These are phyloP conservation scores for Pantherophis guttatus DNA, from an alignment of 2,113 vertebrate species.

Conservation along the genomic window DNA sequence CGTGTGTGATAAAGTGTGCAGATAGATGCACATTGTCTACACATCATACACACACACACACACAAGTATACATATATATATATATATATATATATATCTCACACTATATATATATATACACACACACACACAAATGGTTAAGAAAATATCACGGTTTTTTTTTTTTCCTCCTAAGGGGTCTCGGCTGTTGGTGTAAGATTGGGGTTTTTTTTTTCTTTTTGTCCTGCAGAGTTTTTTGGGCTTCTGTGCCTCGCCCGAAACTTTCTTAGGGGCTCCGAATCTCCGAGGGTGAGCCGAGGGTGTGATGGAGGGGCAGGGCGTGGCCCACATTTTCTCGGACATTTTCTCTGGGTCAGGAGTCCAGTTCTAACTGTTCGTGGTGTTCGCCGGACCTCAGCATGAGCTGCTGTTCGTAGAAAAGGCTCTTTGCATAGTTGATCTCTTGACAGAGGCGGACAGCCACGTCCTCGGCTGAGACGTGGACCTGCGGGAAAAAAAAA, in stretches of 20 bases:
- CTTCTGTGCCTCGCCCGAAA: not conserved
- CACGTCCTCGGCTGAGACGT: conserved; percentile 88
- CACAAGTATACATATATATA: conserved; percentile 54
- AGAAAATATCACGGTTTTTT: conserved; percentile 68
- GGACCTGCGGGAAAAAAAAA: conserved; percentile 75
- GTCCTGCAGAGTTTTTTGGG: not conserved
- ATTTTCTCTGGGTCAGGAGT: conserved; percentile 73
- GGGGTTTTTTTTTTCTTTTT: not conserved
- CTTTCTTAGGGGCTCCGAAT: not conserved
- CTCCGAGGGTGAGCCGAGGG: not conserved
- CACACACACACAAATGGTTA: conserved; percentile 25
- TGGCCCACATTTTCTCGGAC: not conserved
- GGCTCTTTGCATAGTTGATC: conserved; percentile 98
- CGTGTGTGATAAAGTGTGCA: not conserved
- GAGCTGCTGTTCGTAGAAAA: conserved; percentile 97
- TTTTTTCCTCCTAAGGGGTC: conserved; percentile 2
- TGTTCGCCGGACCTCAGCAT: conserved; percentile 88
- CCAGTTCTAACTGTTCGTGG: conserved; percentile 81
- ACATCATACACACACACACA: conserved; percentile 56
- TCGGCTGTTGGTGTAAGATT: conserved; percentile 28
- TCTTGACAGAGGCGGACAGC: conserved; percentile 94
- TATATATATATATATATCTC: not conserved
- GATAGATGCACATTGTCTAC: conserved; percentile 65
- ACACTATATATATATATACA: not conserved
- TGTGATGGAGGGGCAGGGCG: too few species aligned